Evolutionary conservation across 2,113 vertebrate genomes (phyloP).

Genomic region (Leptobrachium ailaonicum): DNA sequence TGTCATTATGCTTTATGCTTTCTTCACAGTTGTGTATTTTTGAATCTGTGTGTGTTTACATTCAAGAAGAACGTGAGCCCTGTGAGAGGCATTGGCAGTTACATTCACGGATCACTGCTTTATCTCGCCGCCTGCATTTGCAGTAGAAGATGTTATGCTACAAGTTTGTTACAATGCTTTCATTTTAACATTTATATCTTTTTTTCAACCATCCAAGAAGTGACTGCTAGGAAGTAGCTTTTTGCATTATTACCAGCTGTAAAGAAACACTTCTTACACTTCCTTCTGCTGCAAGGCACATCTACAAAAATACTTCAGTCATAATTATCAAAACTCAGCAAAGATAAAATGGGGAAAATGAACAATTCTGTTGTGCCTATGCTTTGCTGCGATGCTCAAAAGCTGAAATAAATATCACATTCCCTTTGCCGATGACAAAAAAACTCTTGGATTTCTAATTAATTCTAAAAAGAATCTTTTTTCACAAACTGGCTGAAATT

Average conservation of each 20-base stretch:
- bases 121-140: conserved; percentile 24
- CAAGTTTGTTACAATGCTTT: conserved; percentile 40
- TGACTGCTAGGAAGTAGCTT: conserved; percentile 28
- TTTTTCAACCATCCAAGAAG: conserved; percentile 32
- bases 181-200: conserved; percentile 12
- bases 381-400: too few relatives aligned
- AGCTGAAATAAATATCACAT: too few relatives aligned
- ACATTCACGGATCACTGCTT: conserved; percentile 46
- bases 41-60: conserved; percentile 13
- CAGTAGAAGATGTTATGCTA: conserved; percentile 38
- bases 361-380: too few relatives aligned
- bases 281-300: not conserved
- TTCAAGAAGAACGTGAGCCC: conserved; percentile 8
- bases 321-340: not conserved
- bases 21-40: conserved; percentile 29
- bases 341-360: too few relatives aligned
- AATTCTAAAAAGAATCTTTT: too few relatives aligned
- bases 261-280: not conserved
- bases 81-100: conserved; percentile 31
- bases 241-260: conserved; percentile 8
- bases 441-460: too few relatives aligned
- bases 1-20: too few relatives aligned
- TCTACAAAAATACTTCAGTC: conserved; percentile 2
- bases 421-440: too few relatives aligned
- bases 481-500: too few relatives aligned